Conservation (phyloP, 2,113 vertebrate species). For the Oceanites oceanicus region DNA sequence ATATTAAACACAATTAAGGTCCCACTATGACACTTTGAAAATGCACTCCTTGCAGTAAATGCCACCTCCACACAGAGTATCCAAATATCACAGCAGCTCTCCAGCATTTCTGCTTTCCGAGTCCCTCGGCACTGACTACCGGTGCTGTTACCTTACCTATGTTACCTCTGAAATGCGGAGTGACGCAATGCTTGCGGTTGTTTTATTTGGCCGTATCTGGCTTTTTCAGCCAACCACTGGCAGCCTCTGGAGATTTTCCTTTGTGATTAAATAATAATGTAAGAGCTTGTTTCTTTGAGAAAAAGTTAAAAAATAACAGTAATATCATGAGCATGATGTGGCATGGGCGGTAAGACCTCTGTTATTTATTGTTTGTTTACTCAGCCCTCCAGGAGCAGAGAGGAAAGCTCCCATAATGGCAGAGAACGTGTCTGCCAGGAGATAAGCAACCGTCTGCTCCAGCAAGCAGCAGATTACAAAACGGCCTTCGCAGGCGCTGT, state of each 20-base stretch:
- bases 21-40: neutral
- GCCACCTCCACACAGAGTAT: neutral
- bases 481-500: neutral
- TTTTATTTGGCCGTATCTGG: neutral
- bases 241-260: neutral
- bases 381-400: neutral
- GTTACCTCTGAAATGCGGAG: neutral
- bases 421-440: neutral
- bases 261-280: neutral
- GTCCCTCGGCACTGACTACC: neutral
- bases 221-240: neutral
- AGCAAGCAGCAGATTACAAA: neutral
- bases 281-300: neutral
- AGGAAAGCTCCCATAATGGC: neutral
- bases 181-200: fast-evolving
- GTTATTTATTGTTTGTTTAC: constrained; percentile 18
- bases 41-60: neutral
- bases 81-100: neutral
- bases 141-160: fast-evolving
- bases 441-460: neutral
- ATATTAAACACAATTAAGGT: neutral
- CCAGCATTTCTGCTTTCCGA: neutral
- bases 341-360: neutral
- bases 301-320: neutral
- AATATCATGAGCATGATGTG: neutral